Percentiles rank a stretch among this genome's conserved stretches.
Conservation (phyloP, 2,888 invertebrate genomes). For the Sturmia bella region DNA sequence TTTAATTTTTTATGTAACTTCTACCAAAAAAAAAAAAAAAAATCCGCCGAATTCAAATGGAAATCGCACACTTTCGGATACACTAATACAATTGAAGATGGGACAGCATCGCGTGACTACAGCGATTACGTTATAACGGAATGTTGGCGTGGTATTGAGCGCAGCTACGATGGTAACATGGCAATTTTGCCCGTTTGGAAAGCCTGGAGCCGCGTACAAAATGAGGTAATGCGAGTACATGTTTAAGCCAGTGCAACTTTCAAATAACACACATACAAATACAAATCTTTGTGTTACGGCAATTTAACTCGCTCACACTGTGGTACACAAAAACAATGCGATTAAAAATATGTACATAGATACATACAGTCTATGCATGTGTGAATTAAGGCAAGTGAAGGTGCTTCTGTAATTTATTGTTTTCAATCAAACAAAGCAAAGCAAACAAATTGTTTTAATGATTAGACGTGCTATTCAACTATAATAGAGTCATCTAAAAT, state of each 20-base stretch:
- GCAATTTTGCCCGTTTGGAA: slow-evolving; percentile 90
- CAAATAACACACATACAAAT: background rate
- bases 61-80: slow-evolving; percentile 37
- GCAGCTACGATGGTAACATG: slow-evolving; percentile 84
- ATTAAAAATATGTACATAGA: too few relatives aligned
- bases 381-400: too few relatives aligned
- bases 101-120: slow-evolving; percentile 82
- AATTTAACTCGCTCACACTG: slow-evolving; percentile 10
- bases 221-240: slow-evolving; percentile 83
- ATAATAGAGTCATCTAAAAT: too few relatives aligned
- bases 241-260: slow-evolving; percentile 14
- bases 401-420: too few relatives aligned
- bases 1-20: slow-evolving; percentile 51
- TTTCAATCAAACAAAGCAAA: too few relatives aligned
- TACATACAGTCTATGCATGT: too few relatives aligned
- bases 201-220: slow-evolving; percentile 89
- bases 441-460: too few relatives aligned
- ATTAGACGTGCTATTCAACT: too few relatives aligned
- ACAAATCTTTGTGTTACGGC: background rate
- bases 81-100: slow-evolving; percentile 73
- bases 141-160: slow-evolving; percentile 90
- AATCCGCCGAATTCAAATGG: slow-evolving; percentile 17
- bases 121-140: slow-evolving; percentile 88
- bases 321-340: background rate
- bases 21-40: slow-evolving; percentile 44